Percentiles rank a stretch among this genome's conserved stretches.
These are phyloP conservation scores for Nyctibius bracteatus DNA, from an alignment of 2,113 vertebrate species.

Conservation along the genomic window DNA sequence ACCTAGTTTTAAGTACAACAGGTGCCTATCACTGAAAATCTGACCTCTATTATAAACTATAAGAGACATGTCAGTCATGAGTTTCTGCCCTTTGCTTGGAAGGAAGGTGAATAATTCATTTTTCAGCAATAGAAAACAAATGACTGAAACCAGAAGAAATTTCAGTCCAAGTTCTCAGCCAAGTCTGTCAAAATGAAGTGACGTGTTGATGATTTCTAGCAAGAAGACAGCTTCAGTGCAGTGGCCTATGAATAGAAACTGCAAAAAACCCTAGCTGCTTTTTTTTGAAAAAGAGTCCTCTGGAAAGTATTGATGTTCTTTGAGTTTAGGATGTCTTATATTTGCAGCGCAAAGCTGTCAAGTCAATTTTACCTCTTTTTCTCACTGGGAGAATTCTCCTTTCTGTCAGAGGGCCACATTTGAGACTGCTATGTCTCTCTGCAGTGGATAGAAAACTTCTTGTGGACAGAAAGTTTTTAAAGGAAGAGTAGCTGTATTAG, in stretches of 20 bases:
- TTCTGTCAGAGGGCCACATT: neutral
- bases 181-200: neutral
- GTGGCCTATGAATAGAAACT: neutral
- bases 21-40: neutral
- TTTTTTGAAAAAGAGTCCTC: neutral
- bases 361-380: neutral
- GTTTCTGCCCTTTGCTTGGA: neutral
- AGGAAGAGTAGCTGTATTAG: neutral
- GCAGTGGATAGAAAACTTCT: neutral
- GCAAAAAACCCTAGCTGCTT: rapidly evolving
- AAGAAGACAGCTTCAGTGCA: neutral
- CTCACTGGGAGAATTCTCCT: neutral
- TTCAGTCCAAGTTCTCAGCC: neutral
- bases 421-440: neutral
- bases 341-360: neutral
- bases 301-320: neutral
- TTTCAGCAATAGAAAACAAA: neutral
- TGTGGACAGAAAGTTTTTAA: neutral
- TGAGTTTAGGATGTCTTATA: neutral
- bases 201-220: neutral
- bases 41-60: neutral
- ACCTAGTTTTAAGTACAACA: neutral
- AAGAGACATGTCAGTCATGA: neutral
- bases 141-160: neutral
- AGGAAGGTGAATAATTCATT: neutral